Evolutionary conservation across 2,113 vertebrate species (phyloP).

Genomic region (Cyprinodon variegatus): DNA sequence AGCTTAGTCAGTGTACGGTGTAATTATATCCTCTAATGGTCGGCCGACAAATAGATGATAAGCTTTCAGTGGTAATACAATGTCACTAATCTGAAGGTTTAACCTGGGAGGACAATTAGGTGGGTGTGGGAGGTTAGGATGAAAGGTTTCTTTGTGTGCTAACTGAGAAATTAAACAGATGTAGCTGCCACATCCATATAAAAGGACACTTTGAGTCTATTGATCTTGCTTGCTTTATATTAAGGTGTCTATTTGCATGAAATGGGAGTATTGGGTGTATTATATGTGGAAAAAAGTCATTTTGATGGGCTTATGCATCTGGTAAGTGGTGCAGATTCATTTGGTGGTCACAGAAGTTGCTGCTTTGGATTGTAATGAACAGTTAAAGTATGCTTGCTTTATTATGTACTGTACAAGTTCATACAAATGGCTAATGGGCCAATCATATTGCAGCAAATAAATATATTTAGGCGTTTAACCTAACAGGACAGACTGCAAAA

Average conservation of each 20-base stretch:
- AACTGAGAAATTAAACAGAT: constrained; percentile 3
- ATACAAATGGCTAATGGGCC: too few species aligned
- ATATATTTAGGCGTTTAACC: too few species aligned
- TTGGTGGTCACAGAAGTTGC: not conserved
- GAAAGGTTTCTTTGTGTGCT: constrained; percentile 30
- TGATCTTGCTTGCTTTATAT: not conserved
- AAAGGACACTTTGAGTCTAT: too few species aligned
- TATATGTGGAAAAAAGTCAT: not conserved
- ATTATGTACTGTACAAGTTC: too few species aligned
- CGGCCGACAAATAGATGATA: constrained; percentile 37
- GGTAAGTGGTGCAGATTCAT: not conserved
- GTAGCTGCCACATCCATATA: not conserved
- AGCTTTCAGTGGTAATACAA: constrained; percentile 9
- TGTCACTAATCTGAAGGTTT: constrained; percentile 4
- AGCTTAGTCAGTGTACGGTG: constrained; percentile 11
- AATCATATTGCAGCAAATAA: too few species aligned
- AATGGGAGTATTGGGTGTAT: not conserved
- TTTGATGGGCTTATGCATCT: not conserved
- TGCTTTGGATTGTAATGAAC: not conserved
- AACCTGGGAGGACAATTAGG: constrained; percentile 19
- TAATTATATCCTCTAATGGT: constrained; percentile 36
- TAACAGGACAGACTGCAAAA: too few species aligned
- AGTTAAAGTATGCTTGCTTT: too few species aligned
- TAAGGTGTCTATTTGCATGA: not conserved
- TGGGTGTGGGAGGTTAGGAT: not conserved